phyloP scores from a whole-genome alignment of 2,113 vertebrate genomes.

The Rhinolophus sinicus region DNA sequence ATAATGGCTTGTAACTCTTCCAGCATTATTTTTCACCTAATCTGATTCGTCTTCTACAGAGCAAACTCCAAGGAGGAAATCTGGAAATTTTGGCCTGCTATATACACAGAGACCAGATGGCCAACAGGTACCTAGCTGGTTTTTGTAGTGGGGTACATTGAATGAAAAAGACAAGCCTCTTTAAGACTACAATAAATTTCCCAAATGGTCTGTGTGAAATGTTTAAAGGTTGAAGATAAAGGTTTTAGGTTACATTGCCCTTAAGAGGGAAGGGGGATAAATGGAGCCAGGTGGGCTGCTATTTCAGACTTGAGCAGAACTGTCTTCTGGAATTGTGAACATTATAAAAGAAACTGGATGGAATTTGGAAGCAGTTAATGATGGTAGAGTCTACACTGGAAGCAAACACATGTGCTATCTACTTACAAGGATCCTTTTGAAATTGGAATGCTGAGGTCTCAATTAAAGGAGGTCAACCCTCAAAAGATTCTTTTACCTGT shows the following conservation, averaged over 20 bases:
- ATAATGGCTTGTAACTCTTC: constrained; percentile 86
- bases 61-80: constrained; percentile 84
- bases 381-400: constrained; percentile 67
- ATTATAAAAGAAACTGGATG: constrained; percentile 81
- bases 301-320: constrained; percentile 73
- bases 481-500: neutral
- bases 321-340: constrained; percentile 84
- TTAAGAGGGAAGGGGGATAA: constrained; percentile 86
- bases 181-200: constrained; percentile 87
- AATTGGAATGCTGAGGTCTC: constrained; percentile 59
- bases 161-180: constrained; percentile 88
- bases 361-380: constrained; percentile 85
- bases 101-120: constrained; percentile 86
- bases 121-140: constrained; percentile 85
- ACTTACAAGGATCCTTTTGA: constrained; percentile 74
- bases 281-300: constrained; percentile 85
- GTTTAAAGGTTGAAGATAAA: constrained; percentile 88
- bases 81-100: constrained; percentile 83
- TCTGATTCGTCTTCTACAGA: constrained; percentile 81
- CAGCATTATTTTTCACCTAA: constrained; percentile 86
- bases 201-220: constrained; percentile 86
- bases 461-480: constrained; percentile 57
- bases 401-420: constrained; percentile 38
- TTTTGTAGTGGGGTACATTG: constrained; percentile 83
- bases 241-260: constrained; percentile 84